A percentile compares a stretch with the other conserved stretches of the same genome.
Evolutionary conservation across 2,888 invertebrate genomes (phyloP).

Genomic region (Odontothrips loti): DNA sequence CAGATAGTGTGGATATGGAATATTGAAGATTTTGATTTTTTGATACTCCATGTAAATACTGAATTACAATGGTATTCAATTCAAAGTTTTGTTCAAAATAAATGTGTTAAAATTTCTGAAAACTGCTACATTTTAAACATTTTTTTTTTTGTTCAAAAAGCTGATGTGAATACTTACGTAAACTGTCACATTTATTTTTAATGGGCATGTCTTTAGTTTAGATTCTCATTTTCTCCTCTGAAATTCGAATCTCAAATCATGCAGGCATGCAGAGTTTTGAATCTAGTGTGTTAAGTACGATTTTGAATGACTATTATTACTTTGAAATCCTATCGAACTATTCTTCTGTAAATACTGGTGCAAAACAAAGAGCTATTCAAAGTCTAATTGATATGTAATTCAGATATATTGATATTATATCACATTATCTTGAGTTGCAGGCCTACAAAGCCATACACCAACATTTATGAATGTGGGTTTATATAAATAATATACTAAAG

Average conservation of each 20-base stretch:
- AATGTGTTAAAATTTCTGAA: background rate
- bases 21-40: too few relatives aligned
- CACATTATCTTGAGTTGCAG: background rate
- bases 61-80: too few relatives aligned
- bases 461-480: slow-evolving; percentile 21
- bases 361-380: slow-evolving; percentile 10
- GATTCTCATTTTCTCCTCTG: background rate
- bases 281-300: background rate
- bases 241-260: background rate
- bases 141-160: background rate
- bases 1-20: too few relatives aligned
- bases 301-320: background rate
- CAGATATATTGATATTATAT: background rate
- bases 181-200: background rate
- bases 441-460: slow-evolving; percentile 30
- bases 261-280: slow-evolving; percentile 10
- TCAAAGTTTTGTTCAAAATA: background rate
- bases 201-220: background rate
- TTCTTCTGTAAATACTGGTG: background rate
- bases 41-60: too few relatives aligned
- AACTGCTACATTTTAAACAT: too few relatives aligned
- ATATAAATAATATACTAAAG: slow-evolving; percentile 21
- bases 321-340: slow-evolving; percentile 10
- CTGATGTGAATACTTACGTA: slow-evolving; percentile 20
- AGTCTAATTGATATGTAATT: background rate